phyloP scores from a whole-genome alignment of 2,888 invertebrate genomes.

The Ophonus ardosiacus region DNA sequence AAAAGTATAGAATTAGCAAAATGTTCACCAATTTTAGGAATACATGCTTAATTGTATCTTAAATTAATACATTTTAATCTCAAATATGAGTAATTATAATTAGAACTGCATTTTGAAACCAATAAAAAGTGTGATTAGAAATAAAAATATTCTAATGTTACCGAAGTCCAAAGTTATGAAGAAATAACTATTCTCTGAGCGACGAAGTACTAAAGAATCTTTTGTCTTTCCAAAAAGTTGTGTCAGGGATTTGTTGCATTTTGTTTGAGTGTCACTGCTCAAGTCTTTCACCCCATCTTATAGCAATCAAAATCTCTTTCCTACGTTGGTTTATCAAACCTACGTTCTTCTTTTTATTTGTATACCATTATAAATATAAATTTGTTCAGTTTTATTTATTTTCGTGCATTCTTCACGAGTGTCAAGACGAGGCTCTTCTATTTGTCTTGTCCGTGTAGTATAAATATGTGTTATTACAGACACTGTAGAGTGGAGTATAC shows the following conservation, averaged over 20 bases:
- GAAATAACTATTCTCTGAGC: too few relatives aligned
- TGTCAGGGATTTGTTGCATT: not conserved
- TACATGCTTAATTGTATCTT: too few relatives aligned
- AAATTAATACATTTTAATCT: too few relatives aligned
- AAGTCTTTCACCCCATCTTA: not conserved
- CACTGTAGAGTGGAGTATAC: conserved; percentile 65
- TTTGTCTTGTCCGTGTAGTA: conserved; percentile 72
- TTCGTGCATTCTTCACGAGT: conserved; percentile 70
- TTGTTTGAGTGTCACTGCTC: not conserved
- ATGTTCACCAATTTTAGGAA: too few relatives aligned
- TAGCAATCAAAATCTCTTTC: conserved; percentile 21
- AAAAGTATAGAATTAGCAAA: too few relatives aligned
- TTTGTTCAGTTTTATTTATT: conserved; percentile 72
- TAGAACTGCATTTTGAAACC: too few relatives aligned
- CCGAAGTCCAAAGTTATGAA: too few relatives aligned
- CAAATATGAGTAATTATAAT: too few relatives aligned
- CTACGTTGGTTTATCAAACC: conserved; percentile 37
- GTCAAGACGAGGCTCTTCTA: conserved; percentile 70
- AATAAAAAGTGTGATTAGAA: too few relatives aligned
- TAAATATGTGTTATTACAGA: conserved; percentile 75
- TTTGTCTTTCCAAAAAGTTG: too few relatives aligned
- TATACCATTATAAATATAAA: conserved; percentile 69
- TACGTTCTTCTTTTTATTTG: conserved; percentile 65
- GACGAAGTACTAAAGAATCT: too few relatives aligned
- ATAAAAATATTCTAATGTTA: too few relatives aligned